Percentiles rank a stretch among this genome's conserved stretches.
Evolutionary conservation across 2,888 invertebrate species (phyloP).

Genomic region (Dorcus hopei): DNA sequence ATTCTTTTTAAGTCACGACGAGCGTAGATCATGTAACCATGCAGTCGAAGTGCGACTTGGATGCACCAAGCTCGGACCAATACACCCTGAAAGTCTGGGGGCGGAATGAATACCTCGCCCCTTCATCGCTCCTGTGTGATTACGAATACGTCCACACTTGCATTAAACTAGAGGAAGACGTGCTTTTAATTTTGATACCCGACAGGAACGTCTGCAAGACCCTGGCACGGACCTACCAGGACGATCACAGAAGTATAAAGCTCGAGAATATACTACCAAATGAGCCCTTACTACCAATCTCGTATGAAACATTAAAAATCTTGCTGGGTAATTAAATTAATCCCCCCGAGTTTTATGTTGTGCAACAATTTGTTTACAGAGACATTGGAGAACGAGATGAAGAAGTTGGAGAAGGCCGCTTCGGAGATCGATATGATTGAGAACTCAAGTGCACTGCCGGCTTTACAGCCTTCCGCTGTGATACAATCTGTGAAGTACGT

Average conservation of each 20-base stretch:
- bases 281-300: slow-evolving; percentile 66
- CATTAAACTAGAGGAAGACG: slow-evolving; percentile 88
- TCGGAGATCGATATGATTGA: slow-evolving; percentile 49
- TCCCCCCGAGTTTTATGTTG: not conserved
- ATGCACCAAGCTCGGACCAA: slow-evolving; percentile 54
- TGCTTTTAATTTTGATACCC: slow-evolving; percentile 64
- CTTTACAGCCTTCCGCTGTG: slow-evolving; percentile 67
- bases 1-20: slow-evolving; percentile 65
- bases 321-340: slow-evolving; percentile 63
- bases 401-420: slow-evolving; percentile 67
- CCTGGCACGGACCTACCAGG: slow-evolving; percentile 72
- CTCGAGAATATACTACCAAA: slow-evolving; percentile 78
- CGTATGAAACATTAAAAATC: slow-evolving; percentile 81
- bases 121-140: slow-evolving; percentile 79
- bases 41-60: slow-evolving; percentile 78
- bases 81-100: slow-evolving; percentile 77
- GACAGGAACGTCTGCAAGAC: slow-evolving; percentile 66
- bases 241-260: slow-evolving; percentile 72
- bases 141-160: slow-evolving; percentile 93
- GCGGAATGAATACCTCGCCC: slow-evolving; percentile 82
- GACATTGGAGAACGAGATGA: slow-evolving; percentile 78
- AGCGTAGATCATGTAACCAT: slow-evolving; percentile 82
- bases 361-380: slow-evolving; percentile 51
- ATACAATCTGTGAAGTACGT: slow-evolving; percentile 91
- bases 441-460: slow-evolving; percentile 42